Evolutionary conservation across 2,113 vertebrate genomes (phyloP).

Genomic region (Phyllostomus discolor): DNA sequence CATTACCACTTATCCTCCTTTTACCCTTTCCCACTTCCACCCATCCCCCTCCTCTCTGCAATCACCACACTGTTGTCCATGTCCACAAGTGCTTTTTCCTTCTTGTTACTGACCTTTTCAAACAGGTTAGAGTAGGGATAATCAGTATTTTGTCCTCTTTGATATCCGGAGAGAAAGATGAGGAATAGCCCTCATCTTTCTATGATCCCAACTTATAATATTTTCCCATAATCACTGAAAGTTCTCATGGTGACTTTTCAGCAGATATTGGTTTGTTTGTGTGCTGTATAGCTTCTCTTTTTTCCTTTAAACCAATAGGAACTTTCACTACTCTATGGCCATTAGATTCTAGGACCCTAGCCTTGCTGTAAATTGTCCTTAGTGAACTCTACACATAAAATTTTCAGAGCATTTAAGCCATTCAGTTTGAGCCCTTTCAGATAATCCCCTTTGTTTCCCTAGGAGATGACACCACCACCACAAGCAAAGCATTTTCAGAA

Average conservation of each 20-base stretch:
- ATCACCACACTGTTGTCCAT: too few species aligned
- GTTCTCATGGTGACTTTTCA: not conserved
- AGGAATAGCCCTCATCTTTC: not conserved
- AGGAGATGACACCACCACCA: not conserved
- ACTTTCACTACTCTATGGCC: not conserved
- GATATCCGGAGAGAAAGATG: not conserved
- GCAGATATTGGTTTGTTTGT: not conserved
- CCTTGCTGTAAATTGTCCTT: not conserved
- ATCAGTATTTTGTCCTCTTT: not conserved
- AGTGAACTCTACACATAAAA: not conserved
- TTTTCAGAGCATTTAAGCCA: not conserved
- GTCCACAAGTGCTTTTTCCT: too few species aligned
- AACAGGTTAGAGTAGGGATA: not conserved
- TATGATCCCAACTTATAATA: too few species aligned
- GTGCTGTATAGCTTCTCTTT: not conserved
- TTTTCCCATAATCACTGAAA: not conserved
- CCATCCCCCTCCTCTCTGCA: too few species aligned
- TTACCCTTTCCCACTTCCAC: too few species aligned
- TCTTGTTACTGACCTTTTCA: not conserved
- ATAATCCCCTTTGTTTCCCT: not conserved
- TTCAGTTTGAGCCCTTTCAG: not conserved
- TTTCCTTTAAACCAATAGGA: not conserved
- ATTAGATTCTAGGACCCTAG: not conserved
- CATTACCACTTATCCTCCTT: too few species aligned
- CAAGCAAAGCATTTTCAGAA: not conserved